Evolutionary conservation across 2,888 invertebrate genomes (phyloP).

Genomic region (Heliconius ethilla): DNA sequence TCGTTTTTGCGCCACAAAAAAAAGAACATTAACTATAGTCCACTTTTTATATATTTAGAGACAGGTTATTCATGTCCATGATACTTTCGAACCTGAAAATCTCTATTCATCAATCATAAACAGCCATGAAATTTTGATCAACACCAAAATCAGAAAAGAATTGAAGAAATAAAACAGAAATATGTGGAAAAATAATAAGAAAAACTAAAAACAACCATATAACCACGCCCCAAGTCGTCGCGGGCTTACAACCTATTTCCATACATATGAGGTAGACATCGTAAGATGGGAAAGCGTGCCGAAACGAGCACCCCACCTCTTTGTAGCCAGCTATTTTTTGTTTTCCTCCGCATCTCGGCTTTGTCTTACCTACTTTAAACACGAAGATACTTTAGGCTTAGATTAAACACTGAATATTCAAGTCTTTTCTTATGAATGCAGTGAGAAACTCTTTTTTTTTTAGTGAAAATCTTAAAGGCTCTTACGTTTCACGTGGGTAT

Average conservation of each 20-base stretch:
- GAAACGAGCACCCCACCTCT: slow-evolving; percentile 50
- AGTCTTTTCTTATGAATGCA: slow-evolving; percentile 21
- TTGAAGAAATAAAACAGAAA: too few relatives aligned
- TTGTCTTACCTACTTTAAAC: slow-evolving; percentile 42
- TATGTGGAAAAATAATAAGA: slow-evolving; percentile 12
- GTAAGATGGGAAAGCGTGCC: slow-evolving; percentile 51
- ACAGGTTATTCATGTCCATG: too few relatives aligned
- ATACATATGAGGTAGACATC: slow-evolving; percentile 74
- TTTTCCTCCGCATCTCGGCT: slow-evolving; percentile 47
- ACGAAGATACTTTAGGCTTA: slow-evolving; percentile 43
- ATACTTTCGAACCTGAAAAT: too few relatives aligned
- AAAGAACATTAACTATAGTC: too few relatives aligned
- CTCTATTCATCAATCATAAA: too few relatives aligned
- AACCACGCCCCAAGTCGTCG: slow-evolving; percentile 44
- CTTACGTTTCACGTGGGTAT: background rate
- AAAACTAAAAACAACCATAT: slow-evolving; percentile 22
- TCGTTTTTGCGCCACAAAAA: too few relatives aligned
- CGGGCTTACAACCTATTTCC: slow-evolving; percentile 67
- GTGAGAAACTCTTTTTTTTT: slow-evolving; percentile 13
- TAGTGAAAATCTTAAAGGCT: slow-evolving; percentile 1
- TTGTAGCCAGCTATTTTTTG: slow-evolving; percentile 51
- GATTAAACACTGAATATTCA: slow-evolving; percentile 40
- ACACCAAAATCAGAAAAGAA: too few relatives aligned
- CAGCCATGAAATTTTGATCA: too few relatives aligned
- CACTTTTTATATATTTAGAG: too few relatives aligned